Conservation (phyloP, 2,888 invertebrate genomes). For the Xylota segnis region DNA sequence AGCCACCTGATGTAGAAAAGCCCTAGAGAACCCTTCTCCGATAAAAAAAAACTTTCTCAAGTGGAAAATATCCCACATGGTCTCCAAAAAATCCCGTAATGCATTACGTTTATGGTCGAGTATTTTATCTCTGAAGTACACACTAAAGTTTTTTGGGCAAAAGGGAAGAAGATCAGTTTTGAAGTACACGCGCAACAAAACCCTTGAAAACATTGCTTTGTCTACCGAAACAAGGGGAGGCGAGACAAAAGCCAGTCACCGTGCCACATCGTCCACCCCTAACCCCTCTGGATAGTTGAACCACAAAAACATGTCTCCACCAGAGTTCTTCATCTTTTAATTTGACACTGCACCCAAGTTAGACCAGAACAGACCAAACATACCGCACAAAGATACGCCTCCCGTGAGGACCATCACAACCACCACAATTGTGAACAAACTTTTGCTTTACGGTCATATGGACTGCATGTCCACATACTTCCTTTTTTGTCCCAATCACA, state of each 20-base stretch:
- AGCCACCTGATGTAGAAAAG: conserved; percentile 28
- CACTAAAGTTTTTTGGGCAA: conserved; percentile 27
- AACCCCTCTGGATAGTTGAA: conserved; percentile 15
- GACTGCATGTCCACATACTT: conserved; percentile 47
- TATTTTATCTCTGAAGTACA: conserved; percentile 50
- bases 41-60: conserved; percentile 44
- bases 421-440: conserved; percentile 27
- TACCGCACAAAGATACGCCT: conserved; percentile 27
- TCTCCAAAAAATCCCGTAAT: conserved; percentile 57
- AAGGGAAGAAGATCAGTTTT: background rate
- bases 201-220: conserved; percentile 35
- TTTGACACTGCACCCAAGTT: conserved; percentile 50
- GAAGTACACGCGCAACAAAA: conserved; percentile 20
- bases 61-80: conserved; percentile 70
- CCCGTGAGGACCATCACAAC: conserved; percentile 6
- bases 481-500: conserved; percentile 38
- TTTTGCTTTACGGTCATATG: conserved; percentile 33
- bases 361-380: conserved; percentile 50
- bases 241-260: conserved; percentile 8
- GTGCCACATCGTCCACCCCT: background rate
- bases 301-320: conserved; percentile 57
- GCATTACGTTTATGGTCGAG: conserved; percentile 53
- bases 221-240: conserved; percentile 33
- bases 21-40: background rate
- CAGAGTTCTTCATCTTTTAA: conserved; percentile 68